Percentiles rank a stretch among this genome's conserved stretches.
Evolutionary conservation across 2,888 invertebrate species (phyloP).

Genomic region (Tridacna gigas): DNA sequence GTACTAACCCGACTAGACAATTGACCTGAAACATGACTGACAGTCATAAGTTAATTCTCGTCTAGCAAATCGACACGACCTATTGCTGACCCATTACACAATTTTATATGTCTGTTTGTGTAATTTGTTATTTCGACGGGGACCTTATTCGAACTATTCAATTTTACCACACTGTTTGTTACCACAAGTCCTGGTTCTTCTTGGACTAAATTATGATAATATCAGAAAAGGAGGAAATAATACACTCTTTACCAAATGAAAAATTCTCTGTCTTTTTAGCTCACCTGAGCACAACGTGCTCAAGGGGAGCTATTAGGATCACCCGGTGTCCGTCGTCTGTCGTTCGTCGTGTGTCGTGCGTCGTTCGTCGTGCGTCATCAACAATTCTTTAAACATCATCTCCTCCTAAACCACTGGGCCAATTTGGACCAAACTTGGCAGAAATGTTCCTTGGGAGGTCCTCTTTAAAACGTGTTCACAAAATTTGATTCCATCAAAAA

Average conservation of each 20-base stretch:
- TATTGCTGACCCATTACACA: conserved; percentile 17
- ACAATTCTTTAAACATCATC: too few species aligned
- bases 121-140: conserved; percentile 17
- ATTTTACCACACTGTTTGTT: not conserved
- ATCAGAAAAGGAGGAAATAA: not conserved
- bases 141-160: not conserved
- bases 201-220: not conserved
- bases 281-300: not conserved
- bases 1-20: not conserved
- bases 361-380: too few species aligned
- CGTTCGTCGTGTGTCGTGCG: too few species aligned
- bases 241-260: not conserved
- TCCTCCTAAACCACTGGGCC: too few species aligned
- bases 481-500: too few species aligned
- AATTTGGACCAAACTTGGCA: too few species aligned
- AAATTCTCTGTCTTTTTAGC: not conserved
- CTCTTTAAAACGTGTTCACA: too few species aligned
- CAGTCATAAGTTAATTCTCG: not conserved
- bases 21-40: not conserved
- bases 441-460: too few species aligned
- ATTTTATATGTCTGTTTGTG: conserved; percentile 14
- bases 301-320: too few species aligned
- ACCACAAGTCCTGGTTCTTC: conserved; percentile 29
- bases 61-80: not conserved
- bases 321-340: too few species aligned